These are phyloP conservation scores for Orussus abietinus DNA, from an alignment of 1,140 invertebrate genomes.

Conservation along the genomic window DNA sequence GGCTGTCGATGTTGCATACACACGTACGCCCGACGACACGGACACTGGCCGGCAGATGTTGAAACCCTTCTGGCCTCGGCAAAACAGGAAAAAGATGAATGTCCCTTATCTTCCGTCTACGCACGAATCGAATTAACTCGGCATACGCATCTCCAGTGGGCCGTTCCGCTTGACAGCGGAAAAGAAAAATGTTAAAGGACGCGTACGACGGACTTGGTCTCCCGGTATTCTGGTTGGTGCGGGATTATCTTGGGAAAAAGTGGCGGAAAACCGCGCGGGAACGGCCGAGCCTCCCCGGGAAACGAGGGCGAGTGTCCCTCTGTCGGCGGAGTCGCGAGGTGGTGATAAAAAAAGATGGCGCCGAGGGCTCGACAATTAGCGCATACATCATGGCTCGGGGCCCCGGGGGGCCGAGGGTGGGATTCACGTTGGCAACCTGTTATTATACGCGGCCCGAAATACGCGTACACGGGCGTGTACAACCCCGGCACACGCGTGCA, in stretches of 20 bases:
- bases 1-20: constrained; percentile 7
- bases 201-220: too few relatives aligned
- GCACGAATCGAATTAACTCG: constrained; percentile 21
- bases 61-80: constrained; percentile 25
- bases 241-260: too few relatives aligned
- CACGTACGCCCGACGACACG: background rate
- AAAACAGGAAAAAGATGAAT: constrained; percentile 16
- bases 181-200: too few relatives aligned
- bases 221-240: too few relatives aligned
- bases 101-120: constrained; percentile 13
- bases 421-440: constrained; percentile 44
- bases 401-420: constrained; percentile 28
- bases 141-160: too few relatives aligned
- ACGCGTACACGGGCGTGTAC: constrained; percentile 48
- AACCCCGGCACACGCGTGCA: constrained; percentile 28
- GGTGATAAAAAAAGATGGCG: constrained; percentile 26
- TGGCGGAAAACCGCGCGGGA: too few relatives aligned
- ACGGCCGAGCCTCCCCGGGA: too few relatives aligned
- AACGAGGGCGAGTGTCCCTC: too few relatives aligned
- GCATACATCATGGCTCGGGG: constrained; percentile 34
- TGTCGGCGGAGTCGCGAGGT: too few relatives aligned
- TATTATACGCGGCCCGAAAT: constrained; percentile 45
- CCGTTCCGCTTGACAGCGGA: too few relatives aligned
- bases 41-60: constrained; percentile 31
- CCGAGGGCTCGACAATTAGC: constrained; percentile 34